These are phyloP conservation scores for Phylloscopus trochiloides DNA, from an alignment of 2,113 vertebrate genomes.

Conservation along the genomic window DNA sequence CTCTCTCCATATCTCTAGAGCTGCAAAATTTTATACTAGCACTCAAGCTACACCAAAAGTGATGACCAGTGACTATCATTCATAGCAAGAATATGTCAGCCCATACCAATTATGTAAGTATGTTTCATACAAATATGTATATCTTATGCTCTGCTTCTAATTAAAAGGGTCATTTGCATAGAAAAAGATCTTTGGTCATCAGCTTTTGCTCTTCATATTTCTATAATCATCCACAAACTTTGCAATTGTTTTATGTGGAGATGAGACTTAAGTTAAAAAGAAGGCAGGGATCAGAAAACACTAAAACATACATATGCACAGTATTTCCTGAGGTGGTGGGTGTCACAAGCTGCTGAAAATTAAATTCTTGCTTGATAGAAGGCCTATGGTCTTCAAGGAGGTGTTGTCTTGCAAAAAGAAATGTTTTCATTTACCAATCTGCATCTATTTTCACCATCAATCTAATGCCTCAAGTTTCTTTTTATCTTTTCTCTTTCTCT, in stretches of 20 bases:
- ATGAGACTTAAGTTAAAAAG: background rate
- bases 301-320: background rate
- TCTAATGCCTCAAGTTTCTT: background rate
- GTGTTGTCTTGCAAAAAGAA: background rate
- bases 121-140: background rate
- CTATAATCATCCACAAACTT: background rate
- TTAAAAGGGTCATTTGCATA: background rate
- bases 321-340: background rate
- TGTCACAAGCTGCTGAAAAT: background rate
- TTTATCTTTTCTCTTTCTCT: background rate
- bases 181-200: background rate
- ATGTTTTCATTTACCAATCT: background rate
- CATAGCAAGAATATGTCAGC: background rate
- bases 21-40: background rate
- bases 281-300: background rate
- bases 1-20: background rate
- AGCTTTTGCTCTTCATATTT: background rate
- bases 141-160: background rate
- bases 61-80: background rate
- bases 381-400: background rate
- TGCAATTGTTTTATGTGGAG: background rate
- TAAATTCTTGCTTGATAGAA: background rate
- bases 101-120: background rate
- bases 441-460: background rate
- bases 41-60: background rate